Percentiles rank a stretch among this genome's conserved stretches.
Conservation (phyloP, 1,140 invertebrate species). For the Psix sp. region DNA sequence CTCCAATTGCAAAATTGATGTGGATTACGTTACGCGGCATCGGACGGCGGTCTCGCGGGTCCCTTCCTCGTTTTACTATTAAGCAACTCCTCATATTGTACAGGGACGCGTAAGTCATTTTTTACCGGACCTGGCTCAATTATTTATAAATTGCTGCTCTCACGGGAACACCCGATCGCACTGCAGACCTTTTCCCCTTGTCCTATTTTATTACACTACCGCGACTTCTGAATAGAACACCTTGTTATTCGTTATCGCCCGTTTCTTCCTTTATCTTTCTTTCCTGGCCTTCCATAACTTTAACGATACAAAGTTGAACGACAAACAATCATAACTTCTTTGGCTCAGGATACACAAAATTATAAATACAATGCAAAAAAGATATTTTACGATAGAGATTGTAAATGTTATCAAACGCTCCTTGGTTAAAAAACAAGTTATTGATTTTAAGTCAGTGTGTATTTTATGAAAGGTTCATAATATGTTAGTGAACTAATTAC, state of each 20-base stretch:
- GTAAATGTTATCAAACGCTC: no score
- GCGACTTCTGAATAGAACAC: conserved; percentile 27
- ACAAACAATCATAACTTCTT: no score
- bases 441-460: no score
- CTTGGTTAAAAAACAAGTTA: no score
- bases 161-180: conserved; percentile 54
- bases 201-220: conserved; percentile 51
- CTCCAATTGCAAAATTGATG: conserved; percentile 79
- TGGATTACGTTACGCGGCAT: conserved; percentile 71
- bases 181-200: conserved; percentile 43
- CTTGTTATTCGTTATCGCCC: conserved; percentile 39
- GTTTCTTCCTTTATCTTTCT: conserved; percentile 3
- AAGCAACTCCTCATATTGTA: conserved; percentile 78
- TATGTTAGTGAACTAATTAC: no score
- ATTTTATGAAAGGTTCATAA: no score
- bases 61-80: conserved; percentile 74
- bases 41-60: conserved; percentile 70
- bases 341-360: no score
- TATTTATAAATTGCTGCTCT: conserved; percentile 78
- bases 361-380: no score
- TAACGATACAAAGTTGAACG: no score
- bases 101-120: conserved; percentile 78
- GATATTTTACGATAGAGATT: no score
- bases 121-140: conserved; percentile 78
- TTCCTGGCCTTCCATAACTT: background rate